Base-by-base conservation (phyloP, 2,888 invertebrate species). In the Sympetrum striolatum region DNA sequence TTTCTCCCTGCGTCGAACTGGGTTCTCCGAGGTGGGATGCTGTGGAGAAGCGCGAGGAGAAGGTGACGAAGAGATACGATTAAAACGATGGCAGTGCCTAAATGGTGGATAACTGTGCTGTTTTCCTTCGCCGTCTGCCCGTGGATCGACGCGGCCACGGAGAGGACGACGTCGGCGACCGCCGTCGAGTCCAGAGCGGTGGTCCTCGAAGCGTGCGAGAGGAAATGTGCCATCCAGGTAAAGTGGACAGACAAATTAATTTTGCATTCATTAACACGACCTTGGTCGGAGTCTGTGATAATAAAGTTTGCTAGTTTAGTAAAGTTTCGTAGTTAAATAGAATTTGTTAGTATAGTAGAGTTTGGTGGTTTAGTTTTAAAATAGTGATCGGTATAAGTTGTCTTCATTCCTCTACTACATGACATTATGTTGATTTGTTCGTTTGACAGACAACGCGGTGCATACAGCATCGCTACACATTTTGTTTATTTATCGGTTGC, bases 211-310 rank as follows among this genome's bases (percentile, higher is more conserved):
- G 86, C 86, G 58, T 86, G 86, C 60, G 86, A 86, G 64, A 35
- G 86, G 86, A 86, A 86, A 37, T 86, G 86, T 37, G 86, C 86
- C 86, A 64, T 37, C 18, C 86, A 86, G 86, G 86, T 86, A 60
- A 73, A 86, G 60, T 60, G 60, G 44, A 44, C 4, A 39, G 39
- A 39, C 2, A 39, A 10, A 4, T 44, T 44, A 0, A 44, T n/a
- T n/a, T n/a, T n/a, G n/a, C n/a, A n/a, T n/a, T n/a, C n/a, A n/a
- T n/a, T n/a, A n/a, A n/a, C n/a, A n/a, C n/a, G n/a, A n/a, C n/a
- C n/a, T n/a, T n/a, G n/a, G n/a, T n/a, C n/a, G n/a, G n/a, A n/a
- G n/a, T n/a, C n/a, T n/a, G n/a, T n/a, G n/a, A n/a, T n/a, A n/a
- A n/a, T n/a, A n/a, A n/a, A n/a, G n/a, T n/a, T n/a, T n/a, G n/a